Evolutionary conservation across 2,797 vertebrate species (phyloP).

Genomic region (Huso huso): DNA sequence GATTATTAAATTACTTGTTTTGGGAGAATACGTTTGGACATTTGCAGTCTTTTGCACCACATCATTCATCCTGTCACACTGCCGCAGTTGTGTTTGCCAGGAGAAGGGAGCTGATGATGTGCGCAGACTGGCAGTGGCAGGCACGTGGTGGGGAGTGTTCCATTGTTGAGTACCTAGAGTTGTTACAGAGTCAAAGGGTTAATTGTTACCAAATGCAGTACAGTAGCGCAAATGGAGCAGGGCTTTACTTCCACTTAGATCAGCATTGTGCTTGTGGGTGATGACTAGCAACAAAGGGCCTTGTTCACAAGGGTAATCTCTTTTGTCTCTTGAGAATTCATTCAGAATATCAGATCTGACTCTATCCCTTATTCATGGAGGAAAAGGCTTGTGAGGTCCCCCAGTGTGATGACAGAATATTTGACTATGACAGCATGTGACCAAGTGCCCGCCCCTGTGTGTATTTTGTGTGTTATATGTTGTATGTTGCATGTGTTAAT

Average conservation of each 20-base stretch:
- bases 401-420: not conserved
- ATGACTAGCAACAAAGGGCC: conserved; percentile 42
- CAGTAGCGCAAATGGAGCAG: not conserved
- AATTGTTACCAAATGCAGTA: conserved; percentile 40
- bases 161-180: conserved; percentile 14
- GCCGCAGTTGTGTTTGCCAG: too few species aligned
- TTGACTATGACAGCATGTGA: not conserved
- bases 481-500: too few species aligned
- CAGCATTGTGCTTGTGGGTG: conserved; percentile 11
- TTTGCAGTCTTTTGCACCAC: too few species aligned
- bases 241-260: conserved; percentile 6
- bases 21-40: too few species aligned
- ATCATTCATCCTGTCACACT: too few species aligned
- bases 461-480: too few species aligned
- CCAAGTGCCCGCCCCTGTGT: too few species aligned
- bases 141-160: conserved; percentile 39
- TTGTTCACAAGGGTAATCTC: conserved; percentile 35
- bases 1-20: too few species aligned
- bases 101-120: not conserved
- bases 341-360: conserved; percentile 5
- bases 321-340: conserved; percentile 28
- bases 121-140: conserved; percentile 26
- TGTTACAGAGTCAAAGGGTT: conserved; percentile 27
- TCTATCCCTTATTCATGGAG: conserved; percentile 4
- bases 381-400: not conserved